Evolutionary conservation across 2,888 invertebrate genomes (phyloP).

Genomic region (Ephialtes manifestator): DNA sequence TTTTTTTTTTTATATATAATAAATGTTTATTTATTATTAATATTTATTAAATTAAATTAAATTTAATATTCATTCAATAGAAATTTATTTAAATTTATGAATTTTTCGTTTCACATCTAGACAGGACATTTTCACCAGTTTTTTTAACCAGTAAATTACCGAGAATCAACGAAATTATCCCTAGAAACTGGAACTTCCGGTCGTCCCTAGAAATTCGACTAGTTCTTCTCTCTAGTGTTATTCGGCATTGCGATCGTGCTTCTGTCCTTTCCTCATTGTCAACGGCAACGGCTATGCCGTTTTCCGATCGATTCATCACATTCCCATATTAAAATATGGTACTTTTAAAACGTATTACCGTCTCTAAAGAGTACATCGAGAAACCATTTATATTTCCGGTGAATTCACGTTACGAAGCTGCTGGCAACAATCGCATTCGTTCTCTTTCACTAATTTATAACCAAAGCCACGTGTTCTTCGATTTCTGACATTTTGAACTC

Average conservation of each 20-base stretch:
- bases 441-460: slow-evolving; percentile 47
- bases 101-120: no score
- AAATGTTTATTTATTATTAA: no score
- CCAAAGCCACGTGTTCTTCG: slow-evolving; percentile 75
- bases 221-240: slow-evolving; percentile 1
- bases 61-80: no score
- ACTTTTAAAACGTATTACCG: slow-evolving; percentile 34
- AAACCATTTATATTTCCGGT: slow-evolving; percentile 14
- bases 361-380: slow-evolving; percentile 14
- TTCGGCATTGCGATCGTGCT: slow-evolving; percentile 34
- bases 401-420: not conserved
- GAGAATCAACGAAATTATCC: not conserved
- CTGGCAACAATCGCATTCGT: not conserved
- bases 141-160: no score
- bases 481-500: slow-evolving; percentile 72
- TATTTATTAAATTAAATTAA: no score
- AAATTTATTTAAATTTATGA: no score
- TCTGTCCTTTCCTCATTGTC: slow-evolving; percentile 71
- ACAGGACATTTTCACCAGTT: no score
- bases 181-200: not conserved
- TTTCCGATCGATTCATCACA: slow-evolving; percentile 72
- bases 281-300: slow-evolving; percentile 74
- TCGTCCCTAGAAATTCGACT: not conserved
- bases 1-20: no score
- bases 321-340: slow-evolving; percentile 69